Conservation (phyloP, 2,797 vertebrate species). For the Emydoidea blandingii region DNA sequence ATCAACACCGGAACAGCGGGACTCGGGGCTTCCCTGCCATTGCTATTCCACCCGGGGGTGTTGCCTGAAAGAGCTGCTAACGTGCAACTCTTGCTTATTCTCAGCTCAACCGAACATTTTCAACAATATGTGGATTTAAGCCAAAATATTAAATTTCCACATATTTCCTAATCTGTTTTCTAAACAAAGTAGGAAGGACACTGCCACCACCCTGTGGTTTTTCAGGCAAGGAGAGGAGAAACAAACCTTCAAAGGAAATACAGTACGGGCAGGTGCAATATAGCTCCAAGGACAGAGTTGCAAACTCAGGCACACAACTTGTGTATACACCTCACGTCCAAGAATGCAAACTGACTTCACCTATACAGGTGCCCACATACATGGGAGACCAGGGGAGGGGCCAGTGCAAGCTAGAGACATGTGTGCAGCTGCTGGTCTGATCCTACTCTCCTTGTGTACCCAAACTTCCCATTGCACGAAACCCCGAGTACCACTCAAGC, state of each 20-base stretch:
- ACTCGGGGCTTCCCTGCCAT: background rate
- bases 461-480: background rate
- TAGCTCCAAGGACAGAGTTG: background rate
- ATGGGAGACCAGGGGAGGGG: background rate
- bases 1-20: background rate
- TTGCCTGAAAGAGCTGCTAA: background rate
- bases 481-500: fast-evolving
- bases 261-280: background rate
- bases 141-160: background rate
- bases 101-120: background rate
- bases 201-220: background rate
- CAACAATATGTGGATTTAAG: background rate
- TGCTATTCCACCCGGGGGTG: too few relatives aligned
- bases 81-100: background rate
- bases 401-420: background rate
- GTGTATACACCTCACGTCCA: background rate
- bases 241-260: background rate
- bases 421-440: background rate
- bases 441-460: background rate
- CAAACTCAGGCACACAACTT: background rate
- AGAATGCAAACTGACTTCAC: background rate
- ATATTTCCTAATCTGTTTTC: background rate
- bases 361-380: background rate
- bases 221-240: background rate
- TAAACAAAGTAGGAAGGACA: background rate